phyloP scores from a whole-genome alignment of 1,140 invertebrate genomes.

The Nephila pilipes region DNA sequence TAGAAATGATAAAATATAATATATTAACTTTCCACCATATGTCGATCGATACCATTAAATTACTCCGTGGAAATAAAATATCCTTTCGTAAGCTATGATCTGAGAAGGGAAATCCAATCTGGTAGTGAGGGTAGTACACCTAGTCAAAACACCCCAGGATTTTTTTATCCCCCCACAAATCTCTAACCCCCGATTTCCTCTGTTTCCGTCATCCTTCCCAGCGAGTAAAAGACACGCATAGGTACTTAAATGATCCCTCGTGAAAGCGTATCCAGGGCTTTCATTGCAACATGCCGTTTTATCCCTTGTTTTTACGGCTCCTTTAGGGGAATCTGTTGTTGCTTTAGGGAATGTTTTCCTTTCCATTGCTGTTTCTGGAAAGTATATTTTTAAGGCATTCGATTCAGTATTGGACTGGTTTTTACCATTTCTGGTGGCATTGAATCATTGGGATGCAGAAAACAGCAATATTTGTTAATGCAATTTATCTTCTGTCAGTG shows the following conservation, averaged over 20 bases:
- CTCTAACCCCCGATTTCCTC: conserved; percentile 3
- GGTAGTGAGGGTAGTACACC: not conserved
- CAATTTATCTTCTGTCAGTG: too few species aligned
- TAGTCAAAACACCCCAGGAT: not conserved
- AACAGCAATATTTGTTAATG: too few species aligned
- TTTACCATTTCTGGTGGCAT: not conserved
- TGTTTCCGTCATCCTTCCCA: not conserved
- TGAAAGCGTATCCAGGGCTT: not conserved
- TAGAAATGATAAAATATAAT: too few species aligned
- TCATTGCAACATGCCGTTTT: not conserved
- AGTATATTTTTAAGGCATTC: not conserved
- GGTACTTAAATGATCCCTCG: conserved; percentile 17
- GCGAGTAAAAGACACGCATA: conserved; percentile 13
- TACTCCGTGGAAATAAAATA: not conserved
- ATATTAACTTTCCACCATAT: not conserved
- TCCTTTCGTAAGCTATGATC: conserved; percentile 15
- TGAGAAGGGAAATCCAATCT: not conserved
- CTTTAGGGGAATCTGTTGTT: not conserved
- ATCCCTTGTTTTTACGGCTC: conserved; percentile 7
- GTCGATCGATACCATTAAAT: conserved; percentile 26
- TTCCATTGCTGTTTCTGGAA: not conserved
- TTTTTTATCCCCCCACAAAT: not conserved
- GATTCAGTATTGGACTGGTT: not conserved
- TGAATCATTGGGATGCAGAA: not conserved
- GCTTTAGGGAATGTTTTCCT: not conserved